phyloP scores from a whole-genome alignment of 2,888 invertebrate species.

The Phalera bucephala region DNA sequence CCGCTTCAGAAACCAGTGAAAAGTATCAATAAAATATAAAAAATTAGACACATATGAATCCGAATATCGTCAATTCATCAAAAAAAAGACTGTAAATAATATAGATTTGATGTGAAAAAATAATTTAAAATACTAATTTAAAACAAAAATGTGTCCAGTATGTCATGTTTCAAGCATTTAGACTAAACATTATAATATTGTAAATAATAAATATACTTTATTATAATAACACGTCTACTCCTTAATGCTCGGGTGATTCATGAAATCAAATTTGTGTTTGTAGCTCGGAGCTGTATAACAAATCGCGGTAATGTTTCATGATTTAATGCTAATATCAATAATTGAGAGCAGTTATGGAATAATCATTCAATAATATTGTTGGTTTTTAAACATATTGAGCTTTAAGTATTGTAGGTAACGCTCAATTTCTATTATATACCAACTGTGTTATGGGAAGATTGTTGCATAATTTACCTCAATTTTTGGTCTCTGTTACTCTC shows the following conservation, averaged over 20 bases:
- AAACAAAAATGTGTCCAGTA: background rate
- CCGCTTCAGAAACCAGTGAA: no score
- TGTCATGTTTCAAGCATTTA: conserved; percentile 1
- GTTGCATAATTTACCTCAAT: no score
- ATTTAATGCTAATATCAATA: background rate
- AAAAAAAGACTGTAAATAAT: conserved; percentile 6
- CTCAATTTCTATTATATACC: no score
- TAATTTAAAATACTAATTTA: no score
- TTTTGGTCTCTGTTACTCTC: no score
- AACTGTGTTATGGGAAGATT: no score
- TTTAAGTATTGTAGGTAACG: no score
- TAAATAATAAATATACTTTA: background rate
- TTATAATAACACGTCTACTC: background rate
- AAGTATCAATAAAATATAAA: background rate
- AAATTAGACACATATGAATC: background rate
- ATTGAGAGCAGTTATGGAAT: no score
- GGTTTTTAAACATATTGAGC: no score
- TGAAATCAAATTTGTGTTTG: background rate
- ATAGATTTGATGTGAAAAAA: background rate
- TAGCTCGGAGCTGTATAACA: background rate
- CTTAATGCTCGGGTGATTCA: background rate
- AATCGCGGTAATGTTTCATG: background rate
- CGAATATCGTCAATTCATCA: conserved; percentile 6
- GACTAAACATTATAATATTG: background rate
- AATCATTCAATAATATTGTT: no score